Base-by-base conservation (phyloP, 2,888 invertebrate genomes). In the Alsophila aescularia region DNA sequence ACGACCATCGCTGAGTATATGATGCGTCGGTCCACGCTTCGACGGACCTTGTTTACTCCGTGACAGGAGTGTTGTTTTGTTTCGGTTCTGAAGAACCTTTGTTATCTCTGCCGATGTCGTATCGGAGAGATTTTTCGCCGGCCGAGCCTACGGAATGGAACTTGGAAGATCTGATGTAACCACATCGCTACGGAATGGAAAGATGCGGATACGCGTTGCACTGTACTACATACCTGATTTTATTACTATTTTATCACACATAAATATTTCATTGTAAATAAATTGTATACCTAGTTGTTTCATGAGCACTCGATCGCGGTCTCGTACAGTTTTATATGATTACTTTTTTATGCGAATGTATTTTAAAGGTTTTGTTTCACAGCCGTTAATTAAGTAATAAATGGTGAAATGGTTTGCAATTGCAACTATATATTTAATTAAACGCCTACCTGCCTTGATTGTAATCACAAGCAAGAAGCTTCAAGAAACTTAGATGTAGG, bases 1-100 rank as follows among this genome's bases (percentile, higher is more conserved):
- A 90, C 92, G 96, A 67, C 96, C 96, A 35, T 95, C 95, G 13
- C 90, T 96, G 64, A 95, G 95, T 87, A 96, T 96, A 93, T 95
- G 94, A 93, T 78, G 77, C 65, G 72, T 61, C 57, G 47, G 62
- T 60, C 59, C 60, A 60, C 27, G 55, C 55, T 48, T 52, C 54
- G 58, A 53, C 58, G 77, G 79, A 76, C 77, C 74, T 81, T 73
- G 77, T 81, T 82, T 66, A 82, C 90, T 90, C 90, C 85, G 70
- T 74, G 83, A 80, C 67, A 70, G 90, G 90, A 87, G 90, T 83
- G 81, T 85, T 77, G 67, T 81, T 83, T 81, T 78, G 73, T 79
- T 81, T 82, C 81, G 81, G 84, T 83, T 72, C 59, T 52, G 58
- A 64, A 75, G 83, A 79, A 81, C 70, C 64, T 77, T 80, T 79